A percentile compares a stretch with the other conserved stretches of the same genome.
Evolutionary conservation across 2,113 vertebrate genomes (phyloP).

Genomic region (Cheirogaleus medius): DNA sequence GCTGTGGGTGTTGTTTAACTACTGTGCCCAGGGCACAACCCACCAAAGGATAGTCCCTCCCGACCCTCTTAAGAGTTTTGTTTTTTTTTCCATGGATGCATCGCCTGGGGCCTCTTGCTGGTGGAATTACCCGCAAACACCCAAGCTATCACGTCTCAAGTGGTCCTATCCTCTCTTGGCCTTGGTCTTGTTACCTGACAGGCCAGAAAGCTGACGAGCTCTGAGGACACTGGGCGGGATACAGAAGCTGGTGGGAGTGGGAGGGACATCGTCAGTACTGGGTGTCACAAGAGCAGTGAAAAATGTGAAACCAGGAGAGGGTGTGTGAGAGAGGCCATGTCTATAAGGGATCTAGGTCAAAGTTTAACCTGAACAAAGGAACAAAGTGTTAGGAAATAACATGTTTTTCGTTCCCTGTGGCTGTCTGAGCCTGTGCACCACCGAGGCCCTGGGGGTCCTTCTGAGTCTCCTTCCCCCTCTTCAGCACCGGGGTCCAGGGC

Average conservation of each 20-base stretch:
- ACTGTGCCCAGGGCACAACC: background rate
- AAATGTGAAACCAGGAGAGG: background rate
- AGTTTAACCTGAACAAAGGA: background rate
- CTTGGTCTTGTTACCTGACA: background rate
- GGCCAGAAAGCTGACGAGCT: background rate
- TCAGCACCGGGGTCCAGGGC: background rate
- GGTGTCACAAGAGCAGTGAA: background rate
- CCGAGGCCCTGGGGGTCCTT: background rate
- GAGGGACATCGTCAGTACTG: accelerated
- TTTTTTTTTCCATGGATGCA: background rate
- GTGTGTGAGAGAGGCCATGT: accelerated
- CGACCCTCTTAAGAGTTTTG: background rate
- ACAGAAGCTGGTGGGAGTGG: background rate
- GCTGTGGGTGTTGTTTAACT: too few relatives aligned
- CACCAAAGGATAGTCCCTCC: background rate
- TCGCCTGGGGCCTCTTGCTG: background rate
- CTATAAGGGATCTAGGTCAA: background rate
- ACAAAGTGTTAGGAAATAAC: background rate
- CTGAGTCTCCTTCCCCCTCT: background rate
- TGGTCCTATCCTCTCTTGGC: background rate
- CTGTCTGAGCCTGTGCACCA: too few relatives aligned
- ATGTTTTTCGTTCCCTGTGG: background rate
- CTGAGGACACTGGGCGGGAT: background rate
- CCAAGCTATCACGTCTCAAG: background rate
- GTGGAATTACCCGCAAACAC: background rate